Conservation (phyloP, 2,888 invertebrate species). For the Lasioglossum leucozonium region DNA sequence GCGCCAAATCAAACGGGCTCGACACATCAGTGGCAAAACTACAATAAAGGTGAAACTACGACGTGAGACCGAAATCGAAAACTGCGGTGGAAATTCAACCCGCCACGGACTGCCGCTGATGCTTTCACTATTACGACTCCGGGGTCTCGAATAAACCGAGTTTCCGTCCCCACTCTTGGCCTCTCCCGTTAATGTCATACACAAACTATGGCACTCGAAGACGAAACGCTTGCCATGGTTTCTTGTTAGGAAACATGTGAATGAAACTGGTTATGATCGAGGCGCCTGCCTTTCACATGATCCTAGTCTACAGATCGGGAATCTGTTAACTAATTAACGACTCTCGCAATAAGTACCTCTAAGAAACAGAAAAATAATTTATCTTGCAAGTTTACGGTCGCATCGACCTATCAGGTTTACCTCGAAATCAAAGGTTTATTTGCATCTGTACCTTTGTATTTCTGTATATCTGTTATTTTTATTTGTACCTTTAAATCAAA, state of each 20-base stretch:
- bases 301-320: not conserved
- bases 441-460: too few relatives aligned
- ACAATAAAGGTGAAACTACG: slow-evolving; percentile 45
- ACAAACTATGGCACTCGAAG: not conserved
- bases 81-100: slow-evolving; percentile 31
- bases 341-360: not conserved
- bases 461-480: too few relatives aligned
- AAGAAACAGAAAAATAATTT: not conserved
- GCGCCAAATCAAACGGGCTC: slow-evolving; percentile 19
- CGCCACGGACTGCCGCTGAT: not conserved
- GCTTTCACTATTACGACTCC: slow-evolving; percentile 9
- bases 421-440: too few relatives aligned
- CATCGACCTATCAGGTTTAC: not conserved
- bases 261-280: not conserved
- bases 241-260: slow-evolving; percentile 1
- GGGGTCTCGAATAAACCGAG: slow-evolving; percentile 15
- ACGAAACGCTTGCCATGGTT: not conserved
- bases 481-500: too few relatives aligned
- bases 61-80: slow-evolving; percentile 39
- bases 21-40: slow-evolving; percentile 22
- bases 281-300: not conserved
- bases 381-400: not conserved
- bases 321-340: not conserved
- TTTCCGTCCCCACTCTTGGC: slow-evolving; percentile 3
- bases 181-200: not conserved